Evolutionary conservation across 2,797 vertebrate species (phyloP), one percentile per base, ranked within the genome.

Genomic region (Hirundo rustica): DNA sequence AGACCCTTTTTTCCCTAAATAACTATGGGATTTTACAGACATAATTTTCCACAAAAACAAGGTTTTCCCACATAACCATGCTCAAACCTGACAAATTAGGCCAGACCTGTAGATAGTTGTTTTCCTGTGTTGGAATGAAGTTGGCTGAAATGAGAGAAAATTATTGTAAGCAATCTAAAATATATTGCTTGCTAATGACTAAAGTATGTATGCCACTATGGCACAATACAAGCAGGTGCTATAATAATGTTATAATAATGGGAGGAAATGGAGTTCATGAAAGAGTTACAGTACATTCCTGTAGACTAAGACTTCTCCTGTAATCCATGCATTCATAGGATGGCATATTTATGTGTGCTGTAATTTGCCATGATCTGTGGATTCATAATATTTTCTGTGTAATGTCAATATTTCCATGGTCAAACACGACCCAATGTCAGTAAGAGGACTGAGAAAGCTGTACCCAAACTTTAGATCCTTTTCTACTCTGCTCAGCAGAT

Each of bases 381-480:
- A 34, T 65, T 77, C 4, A 11, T 47, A 61, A 29, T 11, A 3
- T 74, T 64, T 60, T 64, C 58, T 61, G 44, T 51, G 11, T 50
- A 61, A 14, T 42, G n/a, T 45, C 38, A 57, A 6, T 29, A 42
- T 53, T 81, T 85, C 29, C 19, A 38, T 36, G 51, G 25, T 74
- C 13, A 77, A 64, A 74, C 1, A 2, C 6, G 16, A 45, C 29
- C 22, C 5, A 7, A 26, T 12, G n/a, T 36, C 7, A 1, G 16
- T 77, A 44, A 42, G 45, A 50, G 14, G 85, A 77, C 12, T 42
- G 68, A 85, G 36, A 9, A 23, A 72, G n/a, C 15, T 32, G 16
- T 50, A 50, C 5, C 2, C 20, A 81, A 88, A 79, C 25, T 53
- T 20, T 29, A 71, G 36, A 54, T n/a, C 38, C 21, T 81, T 29